These are phyloP conservation scores for Drosophila algonquin DNA, from an alignment of 2,888 invertebrate species.

Conservation along the genomic window DNA sequence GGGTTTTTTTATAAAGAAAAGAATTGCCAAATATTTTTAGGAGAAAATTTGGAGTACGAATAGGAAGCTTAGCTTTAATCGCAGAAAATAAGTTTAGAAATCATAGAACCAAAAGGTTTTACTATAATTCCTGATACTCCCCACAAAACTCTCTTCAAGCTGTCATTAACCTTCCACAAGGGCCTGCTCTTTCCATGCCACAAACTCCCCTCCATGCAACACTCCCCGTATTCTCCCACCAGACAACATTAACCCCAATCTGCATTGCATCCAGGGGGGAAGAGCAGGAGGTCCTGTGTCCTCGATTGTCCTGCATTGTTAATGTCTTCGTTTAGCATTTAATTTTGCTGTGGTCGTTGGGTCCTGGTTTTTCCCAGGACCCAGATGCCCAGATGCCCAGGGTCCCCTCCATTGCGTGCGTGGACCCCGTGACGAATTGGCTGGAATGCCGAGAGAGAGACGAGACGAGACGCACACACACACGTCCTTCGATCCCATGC, in stretches of 20 bases:
- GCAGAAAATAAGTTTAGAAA: background rate
- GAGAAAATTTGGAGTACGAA: too few relatives aligned
- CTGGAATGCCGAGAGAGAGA: conserved; percentile 34
- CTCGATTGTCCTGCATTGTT: conserved; percentile 66
- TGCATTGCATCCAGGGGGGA: background rate
- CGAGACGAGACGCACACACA: conserved; percentile 11
- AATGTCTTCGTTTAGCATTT: conserved; percentile 81
- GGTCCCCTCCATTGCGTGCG: conserved; percentile 26
- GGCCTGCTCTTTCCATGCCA: background rate
- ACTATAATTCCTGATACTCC: background rate
- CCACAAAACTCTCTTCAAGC: background rate
- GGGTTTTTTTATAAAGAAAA: background rate
- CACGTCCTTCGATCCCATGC: conserved; percentile 34
- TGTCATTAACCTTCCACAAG: background rate
- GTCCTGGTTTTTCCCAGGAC: conserved; percentile 43
- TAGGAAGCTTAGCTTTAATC: too few relatives aligned
- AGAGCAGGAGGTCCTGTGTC: background rate
- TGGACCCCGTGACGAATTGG: conserved; percentile 57
- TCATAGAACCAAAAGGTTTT: background rate
- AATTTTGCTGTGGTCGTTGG: conserved; percentile 75
- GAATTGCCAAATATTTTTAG: too few relatives aligned
- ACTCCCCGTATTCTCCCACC: conserved; percentile 22
- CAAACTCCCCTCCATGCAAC: conserved; percentile 6
- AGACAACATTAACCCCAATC: background rate
- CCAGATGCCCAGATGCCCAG: background rate